Base-by-base conservation (phyloP, 2,797 vertebrate genomes). In the Girardinus metallicus region DNA sequence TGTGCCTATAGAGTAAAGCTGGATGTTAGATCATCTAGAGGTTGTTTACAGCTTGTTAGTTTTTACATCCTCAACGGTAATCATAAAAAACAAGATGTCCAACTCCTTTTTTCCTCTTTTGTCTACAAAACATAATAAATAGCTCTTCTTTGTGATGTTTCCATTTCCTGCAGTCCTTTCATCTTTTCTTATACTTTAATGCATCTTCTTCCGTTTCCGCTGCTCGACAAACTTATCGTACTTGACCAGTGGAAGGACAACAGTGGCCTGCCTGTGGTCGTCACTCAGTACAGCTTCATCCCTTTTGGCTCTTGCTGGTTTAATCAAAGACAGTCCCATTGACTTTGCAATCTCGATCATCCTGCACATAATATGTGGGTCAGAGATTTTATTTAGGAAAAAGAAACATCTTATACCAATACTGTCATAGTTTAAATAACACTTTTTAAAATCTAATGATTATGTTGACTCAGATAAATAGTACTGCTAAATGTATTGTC, bases 281-380 rank as follows among this genome's bases (percentile, higher is more conserved):
- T 97, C 93, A 1, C 77, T 81, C 1, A 29, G 10, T n/a, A 29
- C 82, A 0, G 13, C 31, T 5, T 85, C 64, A 0, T 80, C 86
- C 0, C 72, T 77, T 0, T 79, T 92, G 0, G 26, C 75, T 21
- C 92, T 84, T 36, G 81, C 79, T 1, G 75, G 92, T 90, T 95
- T 97, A 39, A 78, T 92, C 53, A 99, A 77, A 78, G 93, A 96
- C 92, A 99, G 89, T 43, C 97, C 94, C 97, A 99, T 97, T 43
- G 96, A 96, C 88, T 94, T 99, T 0, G 98, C 97, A 0, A 99
- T 89, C 85, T 99, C 98, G 71, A 96, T 84, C 70, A 99, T 96
- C 94, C 98, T 99, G 88, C 62, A 87, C 79, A 81, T 53, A 91
- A 31, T 79, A 51, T 51, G n/a, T 29, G 26, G 41, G 13, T 29